Evolutionary conservation across 2,888 invertebrate genomes (phyloP).

Genomic region (Emmelina monodactyla): DNA sequence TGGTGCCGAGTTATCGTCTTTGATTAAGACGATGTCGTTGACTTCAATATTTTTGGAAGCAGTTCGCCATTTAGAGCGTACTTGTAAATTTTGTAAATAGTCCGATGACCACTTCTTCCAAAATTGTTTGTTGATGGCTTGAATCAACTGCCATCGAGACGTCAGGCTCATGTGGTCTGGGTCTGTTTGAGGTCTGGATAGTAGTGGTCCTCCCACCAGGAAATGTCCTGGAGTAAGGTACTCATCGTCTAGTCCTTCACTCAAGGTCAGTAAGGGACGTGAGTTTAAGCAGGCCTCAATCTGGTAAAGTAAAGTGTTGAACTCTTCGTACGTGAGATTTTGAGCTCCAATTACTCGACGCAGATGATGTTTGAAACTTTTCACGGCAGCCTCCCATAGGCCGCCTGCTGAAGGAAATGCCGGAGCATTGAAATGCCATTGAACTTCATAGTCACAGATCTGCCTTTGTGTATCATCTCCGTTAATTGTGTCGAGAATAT

Average conservation of each 20-base stretch:
- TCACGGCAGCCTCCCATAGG: neutral
- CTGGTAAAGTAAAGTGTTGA: neutral
- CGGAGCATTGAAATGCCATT: neutral
- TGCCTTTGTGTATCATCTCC: neutral
- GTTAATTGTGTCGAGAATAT: neutral
- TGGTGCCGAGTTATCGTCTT: neutral
- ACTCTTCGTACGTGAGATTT: constrained; percentile 1
- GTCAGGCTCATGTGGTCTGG: neutral
- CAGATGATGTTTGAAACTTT: neutral
- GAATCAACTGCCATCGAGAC: neutral
- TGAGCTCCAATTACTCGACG: neutral
- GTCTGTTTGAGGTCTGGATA: neutral
- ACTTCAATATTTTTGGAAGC: neutral
- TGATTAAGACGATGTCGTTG: neutral
- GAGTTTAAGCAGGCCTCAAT: constrained; percentile 1
- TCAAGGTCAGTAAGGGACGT: neutral
- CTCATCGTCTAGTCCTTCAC: neutral
- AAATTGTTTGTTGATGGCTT: neutral
- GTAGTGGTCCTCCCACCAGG: neutral
- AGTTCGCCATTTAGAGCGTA: neutral
- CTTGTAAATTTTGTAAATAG: neutral
- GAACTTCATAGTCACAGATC: neutral
- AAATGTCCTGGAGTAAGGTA: constrained; percentile 1
- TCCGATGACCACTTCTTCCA: neutral
- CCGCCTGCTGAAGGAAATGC: neutral